Evolutionary conservation across 2,888 invertebrate genomes (phyloP).

Genomic region (Marronus borbonicus): DNA sequence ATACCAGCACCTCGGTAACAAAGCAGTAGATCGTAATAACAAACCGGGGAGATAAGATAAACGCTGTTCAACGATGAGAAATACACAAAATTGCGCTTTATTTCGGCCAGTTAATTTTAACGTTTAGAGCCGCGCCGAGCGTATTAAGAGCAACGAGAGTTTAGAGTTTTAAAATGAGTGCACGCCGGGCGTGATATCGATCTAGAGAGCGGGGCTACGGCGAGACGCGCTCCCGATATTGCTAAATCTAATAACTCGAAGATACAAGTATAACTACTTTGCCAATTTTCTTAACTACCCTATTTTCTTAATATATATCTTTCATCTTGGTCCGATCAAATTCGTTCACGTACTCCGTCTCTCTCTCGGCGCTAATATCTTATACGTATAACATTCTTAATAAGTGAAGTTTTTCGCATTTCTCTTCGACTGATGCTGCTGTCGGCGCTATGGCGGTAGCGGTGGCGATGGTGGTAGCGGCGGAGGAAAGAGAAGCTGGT

Average conservation of each 20-base stretch:
- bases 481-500: not conserved
- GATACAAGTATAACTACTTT: slow-evolving; percentile 67
- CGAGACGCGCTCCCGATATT: slow-evolving; percentile 58
- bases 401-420: slow-evolving; percentile 68
- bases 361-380: slow-evolving; percentile 63
- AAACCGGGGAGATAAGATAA: slow-evolving; percentile 15
- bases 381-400: slow-evolving; percentile 67
- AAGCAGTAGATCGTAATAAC: slow-evolving; percentile 9
- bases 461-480: slow-evolving; percentile 2
- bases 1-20: not conserved
- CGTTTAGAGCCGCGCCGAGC: slow-evolving; percentile 10
- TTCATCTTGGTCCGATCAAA: slow-evolving; percentile 55
- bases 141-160: slow-evolving; percentile 21
- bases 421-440: slow-evolving; percentile 60
- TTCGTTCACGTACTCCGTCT: slow-evolving; percentile 54
- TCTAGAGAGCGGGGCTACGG: slow-evolving; percentile 18
- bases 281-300: slow-evolving; percentile 68
- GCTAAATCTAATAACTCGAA: slow-evolving; percentile 66
- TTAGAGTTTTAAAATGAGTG: slow-evolving; percentile 39
- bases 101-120: slow-evolving; percentile 37
- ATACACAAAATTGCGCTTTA: slow-evolving; percentile 19
- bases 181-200: slow-evolving; percentile 18
- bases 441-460: slow-evolving; percentile 28
- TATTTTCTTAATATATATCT: slow-evolving; percentile 67
- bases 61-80: slow-evolving; percentile 27